Conservation (phyloP, 2,888 invertebrate species). For the Lasioglossum figueresi region DNA sequence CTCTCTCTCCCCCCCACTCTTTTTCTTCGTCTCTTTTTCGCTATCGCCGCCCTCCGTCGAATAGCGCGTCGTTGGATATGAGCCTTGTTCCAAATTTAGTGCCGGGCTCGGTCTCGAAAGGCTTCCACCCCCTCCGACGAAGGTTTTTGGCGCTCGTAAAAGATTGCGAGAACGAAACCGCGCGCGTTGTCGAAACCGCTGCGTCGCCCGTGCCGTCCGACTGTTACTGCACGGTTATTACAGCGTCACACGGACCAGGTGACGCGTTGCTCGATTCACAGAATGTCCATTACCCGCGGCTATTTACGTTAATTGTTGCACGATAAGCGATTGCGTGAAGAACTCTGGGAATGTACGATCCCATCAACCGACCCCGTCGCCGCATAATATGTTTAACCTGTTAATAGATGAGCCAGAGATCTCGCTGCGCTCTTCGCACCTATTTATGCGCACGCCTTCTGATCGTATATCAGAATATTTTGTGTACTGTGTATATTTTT, state of each 20-base stretch:
- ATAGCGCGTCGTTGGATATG: conserved; percentile 56
- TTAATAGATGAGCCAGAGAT: background rate
- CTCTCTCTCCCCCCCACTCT: background rate
- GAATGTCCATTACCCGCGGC: background rate
- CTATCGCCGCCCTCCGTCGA: conserved; percentile 40
- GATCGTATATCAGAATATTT: too few relatives aligned
- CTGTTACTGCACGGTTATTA: conserved; percentile 15
- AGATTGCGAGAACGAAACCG: conserved; percentile 49
- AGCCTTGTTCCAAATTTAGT: conserved; percentile 72
- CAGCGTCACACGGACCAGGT: background rate
- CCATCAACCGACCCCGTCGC: background rate
- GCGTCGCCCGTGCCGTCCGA: background rate
- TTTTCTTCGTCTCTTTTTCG: background rate
- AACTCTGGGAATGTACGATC: background rate
- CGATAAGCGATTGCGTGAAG: background rate
- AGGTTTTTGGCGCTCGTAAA: conserved; percentile 52
- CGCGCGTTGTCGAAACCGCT: conserved; percentile 11
- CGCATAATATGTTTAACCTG: background rate
- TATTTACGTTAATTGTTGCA: background rate
- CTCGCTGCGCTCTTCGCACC: background rate
- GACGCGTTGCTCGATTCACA: background rate
- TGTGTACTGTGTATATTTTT: background rate
- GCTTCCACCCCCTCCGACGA: conserved; percentile 53
- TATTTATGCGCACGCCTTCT: background rate
- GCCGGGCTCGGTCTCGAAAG: conserved; percentile 57